Evolutionary conservation across 2,113 vertebrate species (phyloP), one percentile per base, ranked within the genome.

Genomic region (Leuciscus idus): DNA sequence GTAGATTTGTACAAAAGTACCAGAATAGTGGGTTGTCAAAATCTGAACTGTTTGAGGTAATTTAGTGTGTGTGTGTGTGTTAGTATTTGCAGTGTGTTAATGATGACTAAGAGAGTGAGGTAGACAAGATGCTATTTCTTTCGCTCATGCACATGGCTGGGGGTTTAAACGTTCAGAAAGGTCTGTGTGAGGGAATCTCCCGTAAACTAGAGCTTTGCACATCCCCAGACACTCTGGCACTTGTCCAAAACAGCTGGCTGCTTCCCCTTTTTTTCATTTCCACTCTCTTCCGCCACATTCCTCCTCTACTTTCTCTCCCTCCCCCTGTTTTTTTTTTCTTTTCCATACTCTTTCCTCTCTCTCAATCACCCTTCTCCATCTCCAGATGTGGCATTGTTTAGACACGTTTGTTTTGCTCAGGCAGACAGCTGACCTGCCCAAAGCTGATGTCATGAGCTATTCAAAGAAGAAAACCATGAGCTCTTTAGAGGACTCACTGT

Each of bases 311-410:
- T 81, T 74, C 26, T 30, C 68, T 76, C 39, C 33, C 28, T 59
- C 36, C 68, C 62, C 73, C 21, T 84, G 33, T 64, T 81, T 28
- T 57, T 52, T 52, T 52, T 43, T 75, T 61, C 43, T 62, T 75
- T 61, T 57, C 61, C 70, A 11, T 30, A 26, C 79, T 62, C 39
- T 64, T 83, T 61, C 33, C 36, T 77, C 66, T 70, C 79, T 73
- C 84, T 77, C 76, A 21, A 61, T 82, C 87, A 72, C 66, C 75
- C 77, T 33, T 88, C 52, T 87, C 74, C 90, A 90, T 78, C 91
- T 92, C 92, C 92, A 95, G 92, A 94, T 95, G 93, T 93, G 87
- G 91, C 93, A 93, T 94, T 95, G 93, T 94, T 95, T 90, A 75
- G 91, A 92, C 88, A 90, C 88, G 90, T 94, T 93, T 92, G 91